phyloP scores from a whole-genome alignment of 1,140 invertebrate species.

The Anastrepha ludens region DNA sequence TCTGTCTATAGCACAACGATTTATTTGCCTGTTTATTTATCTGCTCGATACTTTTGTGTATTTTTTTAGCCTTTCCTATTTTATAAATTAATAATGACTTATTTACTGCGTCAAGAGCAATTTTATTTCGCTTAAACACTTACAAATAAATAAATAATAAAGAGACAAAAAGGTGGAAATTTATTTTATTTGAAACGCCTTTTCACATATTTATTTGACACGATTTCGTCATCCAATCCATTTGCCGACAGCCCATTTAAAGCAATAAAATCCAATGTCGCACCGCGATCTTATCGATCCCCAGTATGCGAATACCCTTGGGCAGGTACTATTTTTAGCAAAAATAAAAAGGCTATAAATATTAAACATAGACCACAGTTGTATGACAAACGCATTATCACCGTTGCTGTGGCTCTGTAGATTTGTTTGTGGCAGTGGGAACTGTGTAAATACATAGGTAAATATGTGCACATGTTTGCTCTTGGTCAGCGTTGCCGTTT shows the following conservation, averaged over 20 bases:
- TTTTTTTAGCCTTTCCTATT: too few relatives aligned
- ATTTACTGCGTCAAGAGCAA: too few relatives aligned
- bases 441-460: too few relatives aligned
- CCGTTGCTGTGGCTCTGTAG: background rate
- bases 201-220: background rate
- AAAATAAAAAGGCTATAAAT: background rate
- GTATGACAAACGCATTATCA: background rate
- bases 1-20: too few relatives aligned
- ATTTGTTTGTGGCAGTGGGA: constrained; percentile 1
- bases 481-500: too few relatives aligned
- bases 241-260: background rate
- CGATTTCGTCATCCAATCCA: background rate
- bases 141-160: too few relatives aligned
- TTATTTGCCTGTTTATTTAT: too few relatives aligned
- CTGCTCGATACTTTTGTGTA: too few relatives aligned
- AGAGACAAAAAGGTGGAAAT: background rate
- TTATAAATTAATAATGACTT: too few relatives aligned
- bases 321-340: constrained; percentile 27
- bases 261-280: constrained; percentile 20
- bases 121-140: too few relatives aligned
- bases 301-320: background rate
- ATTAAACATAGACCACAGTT: constrained; percentile 26
- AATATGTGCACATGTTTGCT: too few relatives aligned
- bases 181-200: background rate
- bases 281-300: constrained; percentile 33